Evolutionary conservation across 2,888 invertebrate species (phyloP), one percentile per base, ranked within the genome.

Genomic region (Polyommatus icarus): DNA sequence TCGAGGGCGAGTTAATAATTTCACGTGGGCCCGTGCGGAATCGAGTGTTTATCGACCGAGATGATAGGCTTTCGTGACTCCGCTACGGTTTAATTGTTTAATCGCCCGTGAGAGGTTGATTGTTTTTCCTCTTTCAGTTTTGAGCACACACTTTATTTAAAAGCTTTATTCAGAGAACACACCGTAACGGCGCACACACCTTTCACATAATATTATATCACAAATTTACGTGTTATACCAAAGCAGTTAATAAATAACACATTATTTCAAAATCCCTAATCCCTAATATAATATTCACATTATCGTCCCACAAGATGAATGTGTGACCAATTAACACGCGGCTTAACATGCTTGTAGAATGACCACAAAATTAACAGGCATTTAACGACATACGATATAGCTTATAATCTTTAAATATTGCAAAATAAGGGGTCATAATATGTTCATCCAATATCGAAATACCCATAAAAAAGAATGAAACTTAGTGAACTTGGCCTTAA

Each of bases 381-480:
- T 72, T 29, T 29, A 50, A 75, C 7, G 18, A 6, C 67, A 54
- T 50, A 75, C 75, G 10, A 40, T 72, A 18, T 10, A 20, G 40
- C 36, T 46, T 54, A 29, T 75, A 24, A 75, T 75, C 50, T 50
- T 29, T 50, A 24, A 29, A 50, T 24, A 75, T 75, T 75, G 50
- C 75, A 75, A 75, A 75, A 54, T 75, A 75, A 75, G 18, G 54
- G 75, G 24, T 29, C 29, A 24, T 46, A 50, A 18, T 54, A 50
- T 50, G 50, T 12, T 29, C 20, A 24, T 54, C 50, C 46, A n/a
- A 75, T 50, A 50, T 32, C 75, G 75, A 29, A 75, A 75, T 50
- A 75, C 7, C 29, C 75, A 75, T 75, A 75, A 75, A 75, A 54
- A 75, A 29, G 75, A 75, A 75, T 75, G 75, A 75, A 75, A 75